Conservation (phyloP, 2,113 vertebrate genomes). For the Tragelaphus buxtoni region DNA sequence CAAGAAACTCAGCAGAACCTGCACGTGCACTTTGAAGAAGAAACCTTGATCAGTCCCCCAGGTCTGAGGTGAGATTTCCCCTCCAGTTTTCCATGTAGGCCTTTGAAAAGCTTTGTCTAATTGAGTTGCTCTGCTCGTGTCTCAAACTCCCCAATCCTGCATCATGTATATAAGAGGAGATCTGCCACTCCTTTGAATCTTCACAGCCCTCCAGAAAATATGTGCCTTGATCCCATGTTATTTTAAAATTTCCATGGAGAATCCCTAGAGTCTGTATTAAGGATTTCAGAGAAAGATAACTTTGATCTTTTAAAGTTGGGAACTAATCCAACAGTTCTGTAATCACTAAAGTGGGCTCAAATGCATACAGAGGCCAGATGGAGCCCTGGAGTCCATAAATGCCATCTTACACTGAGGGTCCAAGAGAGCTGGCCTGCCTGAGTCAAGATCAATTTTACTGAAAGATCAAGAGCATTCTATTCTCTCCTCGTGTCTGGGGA, state of each 20-base stretch:
- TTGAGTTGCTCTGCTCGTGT: no score
- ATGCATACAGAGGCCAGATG: not conserved
- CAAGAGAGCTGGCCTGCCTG: no score
- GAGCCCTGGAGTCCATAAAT: not conserved
- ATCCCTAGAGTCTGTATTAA: not conserved
- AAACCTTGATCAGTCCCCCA: not conserved
- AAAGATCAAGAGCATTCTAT: not conserved
- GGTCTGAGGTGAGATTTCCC: not conserved
- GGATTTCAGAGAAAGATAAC: not conserved
- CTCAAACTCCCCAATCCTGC: not conserved
- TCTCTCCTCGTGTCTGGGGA: not conserved
- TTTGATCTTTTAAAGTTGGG: not conserved
- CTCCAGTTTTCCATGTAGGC: not conserved
- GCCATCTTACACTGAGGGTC: not conserved
- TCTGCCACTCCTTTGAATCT: no score
- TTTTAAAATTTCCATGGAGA: not conserved
- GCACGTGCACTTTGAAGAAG: not conserved
- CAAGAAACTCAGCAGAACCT: not conserved
- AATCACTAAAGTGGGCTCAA: not conserved
- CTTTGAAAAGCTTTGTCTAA: not conserved
- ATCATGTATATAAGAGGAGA: not conserved
- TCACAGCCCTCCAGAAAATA: not conserved
- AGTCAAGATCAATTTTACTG: not conserved
- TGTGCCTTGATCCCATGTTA: not conserved
- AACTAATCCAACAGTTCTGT: not conserved